phyloP scores from a whole-genome alignment of 1,140 invertebrate species.

The Aphidius gifuensis region DNA sequence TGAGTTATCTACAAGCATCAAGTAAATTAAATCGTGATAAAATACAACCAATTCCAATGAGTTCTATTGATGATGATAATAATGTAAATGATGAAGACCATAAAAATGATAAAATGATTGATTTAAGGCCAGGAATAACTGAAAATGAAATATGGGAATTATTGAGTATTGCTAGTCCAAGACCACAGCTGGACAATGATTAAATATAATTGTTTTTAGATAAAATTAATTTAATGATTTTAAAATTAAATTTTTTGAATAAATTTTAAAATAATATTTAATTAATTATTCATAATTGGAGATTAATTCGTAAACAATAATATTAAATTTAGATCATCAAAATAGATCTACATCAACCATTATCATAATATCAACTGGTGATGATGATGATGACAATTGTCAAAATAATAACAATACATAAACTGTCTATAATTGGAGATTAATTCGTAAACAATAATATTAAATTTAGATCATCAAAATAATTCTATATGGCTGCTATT shows the following conservation, averaged over 20 bases:
- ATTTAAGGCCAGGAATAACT: slow-evolving; percentile 36
- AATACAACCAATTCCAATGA: too few species aligned
- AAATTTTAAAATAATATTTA: too few species aligned
- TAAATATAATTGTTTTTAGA: too few species aligned
- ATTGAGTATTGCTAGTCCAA: slow-evolving; percentile 63
- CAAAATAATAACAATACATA: background rate
- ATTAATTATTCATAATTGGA: too few species aligned
- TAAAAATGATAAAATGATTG: slow-evolving; percentile 22
- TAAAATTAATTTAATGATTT: too few species aligned
- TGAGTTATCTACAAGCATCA: too few species aligned
- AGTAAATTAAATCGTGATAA: too few species aligned
- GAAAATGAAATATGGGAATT: slow-evolving; percentile 67
- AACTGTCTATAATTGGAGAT: slow-evolving; percentile 6
- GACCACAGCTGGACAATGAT: too few species aligned
- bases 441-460: background rate
- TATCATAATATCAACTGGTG: slow-evolving; percentile 86
- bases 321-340: too few species aligned
- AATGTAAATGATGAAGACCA: too few species aligned
- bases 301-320: slow-evolving; percentile 8
- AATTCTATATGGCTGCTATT: slow-evolving; percentile 62
- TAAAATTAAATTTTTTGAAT: too few species aligned
- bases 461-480: background rate
- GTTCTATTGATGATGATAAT: too few species aligned
- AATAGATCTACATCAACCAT: slow-evolving; percentile 66
- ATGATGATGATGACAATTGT: slow-evolving; percentile 71